Conservation (phyloP, 2,888 invertebrate species). For the Parnassius apollo region DNA sequence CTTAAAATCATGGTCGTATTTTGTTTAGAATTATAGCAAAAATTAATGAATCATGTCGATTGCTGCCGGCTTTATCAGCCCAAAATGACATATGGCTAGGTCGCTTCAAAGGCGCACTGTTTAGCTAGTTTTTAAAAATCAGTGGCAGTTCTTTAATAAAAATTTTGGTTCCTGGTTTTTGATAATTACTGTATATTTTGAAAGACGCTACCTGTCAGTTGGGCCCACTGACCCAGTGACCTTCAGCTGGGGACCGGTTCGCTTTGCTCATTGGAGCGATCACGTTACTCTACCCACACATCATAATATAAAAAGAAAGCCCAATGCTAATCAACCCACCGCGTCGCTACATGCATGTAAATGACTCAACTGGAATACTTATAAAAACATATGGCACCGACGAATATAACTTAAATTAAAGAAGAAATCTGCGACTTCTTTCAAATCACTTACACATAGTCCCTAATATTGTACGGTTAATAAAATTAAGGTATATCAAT, state of each 20-base stretch:
- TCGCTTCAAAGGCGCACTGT: no score
- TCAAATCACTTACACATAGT: no score
- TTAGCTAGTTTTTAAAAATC: no score
- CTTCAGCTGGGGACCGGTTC: conserved; percentile 65
- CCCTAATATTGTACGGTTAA: no score
- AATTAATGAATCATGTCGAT: no score
- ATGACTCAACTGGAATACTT: conserved; percentile 7
- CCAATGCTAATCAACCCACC: conserved; percentile 29
- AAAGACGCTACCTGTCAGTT: conserved; percentile 10
- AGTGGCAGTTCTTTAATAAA: no score
- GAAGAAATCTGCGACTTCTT: not conserved
- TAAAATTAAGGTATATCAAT: no score
- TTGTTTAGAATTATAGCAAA: no score
- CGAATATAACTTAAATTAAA: not conserved
- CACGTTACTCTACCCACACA: conserved; percentile 32
- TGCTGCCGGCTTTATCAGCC: no score
- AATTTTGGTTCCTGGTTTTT: not conserved
- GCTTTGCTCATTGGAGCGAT: conserved; percentile 33
- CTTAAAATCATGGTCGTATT: no score
- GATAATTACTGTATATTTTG: conserved; percentile 18
- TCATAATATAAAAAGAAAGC: conserved; percentile 53
- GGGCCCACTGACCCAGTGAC: conserved; percentile 72
- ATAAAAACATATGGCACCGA: not conserved
- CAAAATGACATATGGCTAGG: no score
- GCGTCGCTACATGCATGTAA: conserved; percentile 12